phyloP scores from a whole-genome alignment of 2,888 invertebrate genomes.

The Microdon myrmicae region DNA sequence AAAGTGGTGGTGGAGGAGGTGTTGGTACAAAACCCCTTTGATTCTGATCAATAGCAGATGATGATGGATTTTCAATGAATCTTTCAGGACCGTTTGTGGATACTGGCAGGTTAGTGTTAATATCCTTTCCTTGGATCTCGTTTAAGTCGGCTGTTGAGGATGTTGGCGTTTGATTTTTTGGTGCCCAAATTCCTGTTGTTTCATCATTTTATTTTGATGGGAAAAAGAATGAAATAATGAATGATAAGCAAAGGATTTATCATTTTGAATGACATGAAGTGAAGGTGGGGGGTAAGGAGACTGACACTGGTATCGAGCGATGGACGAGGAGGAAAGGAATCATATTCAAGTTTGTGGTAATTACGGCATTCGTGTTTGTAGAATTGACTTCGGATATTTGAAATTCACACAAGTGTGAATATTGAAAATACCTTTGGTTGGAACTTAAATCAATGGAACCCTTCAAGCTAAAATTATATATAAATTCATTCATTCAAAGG shows the following conservation, averaged over 20 bases:
- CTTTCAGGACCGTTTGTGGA: slow-evolving; percentile 64
- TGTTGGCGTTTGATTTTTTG: slow-evolving; percentile 61
- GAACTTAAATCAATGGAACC: no score
- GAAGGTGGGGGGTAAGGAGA: not conserved
- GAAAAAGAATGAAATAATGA: slow-evolving; percentile 44
- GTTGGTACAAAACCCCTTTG: slow-evolving; percentile 54
- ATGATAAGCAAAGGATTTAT: slow-evolving; percentile 40
- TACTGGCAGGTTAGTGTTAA: slow-evolving; percentile 14
- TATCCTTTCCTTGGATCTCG: slow-evolving; percentile 28
- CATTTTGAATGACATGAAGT: slow-evolving; percentile 9
- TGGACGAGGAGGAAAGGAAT: slow-evolving; percentile 28
- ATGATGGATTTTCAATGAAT: slow-evolving; percentile 55
- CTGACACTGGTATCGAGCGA: slow-evolving; percentile 14
- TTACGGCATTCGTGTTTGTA: no score
- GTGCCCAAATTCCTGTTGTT: slow-evolving; percentile 63
- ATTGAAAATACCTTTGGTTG: no score
- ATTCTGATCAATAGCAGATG: slow-evolving; percentile 26
- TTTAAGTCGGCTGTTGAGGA: slow-evolving; percentile 59
- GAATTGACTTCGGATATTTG: no score
- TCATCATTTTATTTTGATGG: slow-evolving; percentile 11
- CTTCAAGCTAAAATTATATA: no score
- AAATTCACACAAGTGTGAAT: no score
- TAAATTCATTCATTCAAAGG: no score
- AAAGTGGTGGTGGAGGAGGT: slow-evolving; percentile 73
- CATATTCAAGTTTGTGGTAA: no score